A percentile compares a stretch with the other conserved stretches of the same genome.
These are phyloP conservation scores for Turnix velox DNA, from an alignment of 2,113 vertebrate genomes.

Conservation along the genomic window DNA sequence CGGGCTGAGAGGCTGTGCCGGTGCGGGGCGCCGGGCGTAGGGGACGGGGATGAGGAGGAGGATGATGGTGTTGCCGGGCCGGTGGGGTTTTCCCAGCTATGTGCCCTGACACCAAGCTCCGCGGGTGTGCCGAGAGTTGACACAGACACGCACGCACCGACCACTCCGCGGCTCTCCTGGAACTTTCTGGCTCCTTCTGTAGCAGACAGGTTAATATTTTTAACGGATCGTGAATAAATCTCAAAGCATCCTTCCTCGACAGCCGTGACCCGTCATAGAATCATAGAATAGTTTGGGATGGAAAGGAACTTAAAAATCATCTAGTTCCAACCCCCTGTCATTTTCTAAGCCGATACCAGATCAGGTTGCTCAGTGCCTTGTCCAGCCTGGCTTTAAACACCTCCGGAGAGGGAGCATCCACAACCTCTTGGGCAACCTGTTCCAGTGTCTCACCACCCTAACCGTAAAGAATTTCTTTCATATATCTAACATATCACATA, in stretches of 20 bases:
- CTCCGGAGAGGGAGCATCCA: too few species aligned
- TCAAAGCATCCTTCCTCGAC: not conserved
- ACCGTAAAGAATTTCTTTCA: too few species aligned
- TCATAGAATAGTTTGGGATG: too few species aligned
- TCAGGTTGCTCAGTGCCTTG: too few species aligned
- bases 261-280: not conserved
- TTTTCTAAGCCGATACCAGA: too few species aligned
- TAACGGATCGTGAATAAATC: not conserved
- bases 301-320: too few species aligned
- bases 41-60: not conserved
- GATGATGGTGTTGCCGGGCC: too few species aligned
- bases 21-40: not conserved
- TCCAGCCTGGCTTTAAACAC: too few species aligned
- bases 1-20: not conserved
- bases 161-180: not conserved
- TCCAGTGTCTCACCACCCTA: too few species aligned
- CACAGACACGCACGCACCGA: too few species aligned
- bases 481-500: not conserved
- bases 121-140: accelerated
- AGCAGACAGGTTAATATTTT: accelerated
- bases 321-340: too few species aligned
- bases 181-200: not conserved
- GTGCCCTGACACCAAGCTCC: not conserved
- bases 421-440: too few species aligned
- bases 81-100: not conserved